phyloP scores from a whole-genome alignment of 53 echinoderm and acorn worm genomes.

The Temnopleurus reevesii region DNA sequence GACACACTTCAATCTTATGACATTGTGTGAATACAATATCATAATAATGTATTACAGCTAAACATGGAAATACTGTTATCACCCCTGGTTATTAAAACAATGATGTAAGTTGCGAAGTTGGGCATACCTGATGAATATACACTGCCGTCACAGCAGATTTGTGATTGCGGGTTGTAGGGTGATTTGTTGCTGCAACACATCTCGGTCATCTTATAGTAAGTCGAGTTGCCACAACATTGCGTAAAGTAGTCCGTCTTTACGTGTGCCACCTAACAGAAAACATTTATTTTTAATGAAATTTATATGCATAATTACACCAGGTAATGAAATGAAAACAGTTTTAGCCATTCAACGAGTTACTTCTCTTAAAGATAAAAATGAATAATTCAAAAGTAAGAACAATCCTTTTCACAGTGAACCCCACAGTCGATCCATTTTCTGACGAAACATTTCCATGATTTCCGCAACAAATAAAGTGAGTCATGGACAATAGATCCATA shows the following conservation, averaged over 20 bases:
- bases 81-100: too few species aligned
- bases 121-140: conserved; percentile 57
- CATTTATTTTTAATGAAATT: not conserved
- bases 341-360: not conserved
- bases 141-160: conserved; percentile 64
- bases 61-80: too few species aligned
- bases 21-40: too few species aligned
- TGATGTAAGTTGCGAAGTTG: not conserved
- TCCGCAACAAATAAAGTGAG: too few species aligned
- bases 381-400: too few species aligned
- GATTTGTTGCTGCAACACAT: conserved; percentile 57
- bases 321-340: not conserved
- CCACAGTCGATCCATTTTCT: too few species aligned
- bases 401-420: too few species aligned
- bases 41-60: too few species aligned
- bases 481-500: too few species aligned
- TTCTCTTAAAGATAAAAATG: too few species aligned
- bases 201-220: conserved; percentile 53
- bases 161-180: conserved; percentile 54
- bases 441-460: too few species aligned
- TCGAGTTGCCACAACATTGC: conserved; percentile 64
- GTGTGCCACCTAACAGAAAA: not conserved
- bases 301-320: not conserved
- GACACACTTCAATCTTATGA: too few species aligned
- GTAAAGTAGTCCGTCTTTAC: not conserved